Evolutionary conservation across 2,888 invertebrate genomes (phyloP), one percentile per base, ranked within the genome.

Genomic region (Apoda limacodes): DNA sequence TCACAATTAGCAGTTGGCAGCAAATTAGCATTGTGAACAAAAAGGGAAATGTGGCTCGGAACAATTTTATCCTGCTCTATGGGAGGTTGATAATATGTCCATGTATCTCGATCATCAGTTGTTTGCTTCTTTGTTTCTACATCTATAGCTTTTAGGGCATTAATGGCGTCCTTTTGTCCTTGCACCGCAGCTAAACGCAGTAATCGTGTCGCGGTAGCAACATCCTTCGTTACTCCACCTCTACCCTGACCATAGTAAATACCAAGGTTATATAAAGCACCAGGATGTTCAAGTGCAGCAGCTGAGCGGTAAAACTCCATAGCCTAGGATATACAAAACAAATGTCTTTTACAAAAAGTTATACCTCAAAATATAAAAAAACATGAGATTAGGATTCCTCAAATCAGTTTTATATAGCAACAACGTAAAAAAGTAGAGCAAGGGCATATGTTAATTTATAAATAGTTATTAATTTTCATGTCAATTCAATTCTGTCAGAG

Each of bases 191-290:
- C 82, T 17, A 71, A 58, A 23, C 85, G 82, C 22, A 85, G 64
- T 25, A 82, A 54, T 9, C 82, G 62, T 2, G 67, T 64, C 2
- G 87, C 87, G 10, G 60, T 78, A n/a, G 61, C 55, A 4, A 60
- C 50, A 50, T 86, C 78, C 9, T 68, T 55, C 4, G 65, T 45
- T 2, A 87, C 60, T 1, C 85, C 87, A 9, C 86, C 88, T 39
- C 82, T 65, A 1, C 88, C 88, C 50, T 86, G 86, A 2, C 86
- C 84, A 54, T 87, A 83, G 50, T 85, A 85, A 26, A 89, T 80
- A 2, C 87, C 88, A 29, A 90, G 74, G 54, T 89, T 90, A 55
- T 87, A 89, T 47, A 86, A 75, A 0, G 89, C 88, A 38, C 83
- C 82, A 2, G 85, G 75, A 51, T 89, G 88, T 19, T 87, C 85